A percentile compares a stretch with the other conserved stretches of the same genome.
Evolutionary conservation across 2,113 vertebrate species (phyloP).

Genomic region (Rhizomys pruinosus): DNA sequence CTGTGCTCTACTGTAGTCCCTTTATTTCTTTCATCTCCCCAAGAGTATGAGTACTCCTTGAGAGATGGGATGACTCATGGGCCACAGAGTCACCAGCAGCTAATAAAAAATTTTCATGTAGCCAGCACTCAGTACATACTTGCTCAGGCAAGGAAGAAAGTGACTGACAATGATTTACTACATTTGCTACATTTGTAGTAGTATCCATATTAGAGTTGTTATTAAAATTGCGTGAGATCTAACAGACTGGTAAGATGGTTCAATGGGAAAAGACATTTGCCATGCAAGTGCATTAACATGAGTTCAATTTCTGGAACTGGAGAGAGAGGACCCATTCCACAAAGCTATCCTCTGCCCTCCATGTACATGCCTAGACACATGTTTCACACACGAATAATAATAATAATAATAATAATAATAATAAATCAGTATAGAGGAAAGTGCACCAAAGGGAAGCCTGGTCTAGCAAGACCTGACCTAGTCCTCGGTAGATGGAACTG

Average conservation of each 20-base stretch:
- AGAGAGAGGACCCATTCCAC: too few relatives aligned
- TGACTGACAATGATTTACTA: conserved; percentile 6
- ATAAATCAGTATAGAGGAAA: too few relatives aligned
- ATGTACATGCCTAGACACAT: too few relatives aligned
- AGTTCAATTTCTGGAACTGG: too few relatives aligned
- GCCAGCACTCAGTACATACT: background rate
- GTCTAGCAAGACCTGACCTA: too few relatives aligned
- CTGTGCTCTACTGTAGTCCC: background rate
- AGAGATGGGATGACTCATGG: background rate
- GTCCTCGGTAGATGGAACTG: too few relatives aligned
- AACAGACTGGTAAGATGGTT: too few relatives aligned
- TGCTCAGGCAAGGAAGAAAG: conserved; percentile 1
- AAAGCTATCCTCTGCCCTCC: too few relatives aligned
- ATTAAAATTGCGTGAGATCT: background rate
- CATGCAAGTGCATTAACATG: background rate
- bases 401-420: too few relatives aligned
- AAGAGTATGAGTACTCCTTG: background rate
- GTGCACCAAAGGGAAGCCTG: too few relatives aligned
- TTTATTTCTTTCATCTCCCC: background rate
- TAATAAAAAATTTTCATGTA: background rate
- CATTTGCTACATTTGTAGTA: background rate
- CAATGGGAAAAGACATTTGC: too few relatives aligned
- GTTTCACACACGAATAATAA: too few relatives aligned
- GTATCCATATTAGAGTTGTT: background rate
- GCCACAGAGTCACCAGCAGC: background rate